A percentile compares a stretch with the other conserved stretches of the same genome.
Evolutionary conservation across 1,140 invertebrate species (phyloP).

Genomic region (Cydia strobilella): DNA sequence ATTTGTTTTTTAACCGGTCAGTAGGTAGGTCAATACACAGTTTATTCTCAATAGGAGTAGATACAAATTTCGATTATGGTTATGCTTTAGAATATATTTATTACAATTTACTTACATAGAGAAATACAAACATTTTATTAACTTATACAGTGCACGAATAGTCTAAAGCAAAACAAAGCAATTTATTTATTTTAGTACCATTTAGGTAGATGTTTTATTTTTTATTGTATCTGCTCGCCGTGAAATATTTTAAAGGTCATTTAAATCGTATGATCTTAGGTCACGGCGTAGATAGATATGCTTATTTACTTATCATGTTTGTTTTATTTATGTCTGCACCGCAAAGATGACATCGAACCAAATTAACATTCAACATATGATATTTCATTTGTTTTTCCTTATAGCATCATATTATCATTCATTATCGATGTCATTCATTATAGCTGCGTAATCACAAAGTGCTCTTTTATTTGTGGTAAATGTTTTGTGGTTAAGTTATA

Average conservation of each 20-base stretch:
- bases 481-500: neutral
- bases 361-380: slow-evolving; percentile 6
- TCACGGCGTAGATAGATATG: neutral
- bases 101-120: too few relatives aligned
- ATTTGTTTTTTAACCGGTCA: too few relatives aligned
- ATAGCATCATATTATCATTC: neutral
- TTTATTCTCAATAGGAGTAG: too few relatives aligned
- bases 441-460: neutral
- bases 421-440: slow-evolving; percentile 8
- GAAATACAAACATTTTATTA: too few relatives aligned
- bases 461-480: neutral
- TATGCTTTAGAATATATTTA: too few relatives aligned
- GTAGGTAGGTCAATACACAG: too few relatives aligned
- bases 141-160: too few relatives aligned
- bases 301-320: slow-evolving; percentile 8
- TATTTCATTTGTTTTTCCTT: neutral
- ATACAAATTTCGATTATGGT: too few relatives aligned
- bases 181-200: too few relatives aligned
- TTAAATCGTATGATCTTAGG: neutral
- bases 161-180: too few relatives aligned
- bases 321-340: slow-evolving; percentile 1
- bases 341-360: neutral
- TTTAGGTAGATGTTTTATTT: neutral
- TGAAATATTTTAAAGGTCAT: slow-evolving; percentile 3
- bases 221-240: neutral